Conservation (phyloP, 2,888 invertebrate species). For the Tipula unca region DNA sequence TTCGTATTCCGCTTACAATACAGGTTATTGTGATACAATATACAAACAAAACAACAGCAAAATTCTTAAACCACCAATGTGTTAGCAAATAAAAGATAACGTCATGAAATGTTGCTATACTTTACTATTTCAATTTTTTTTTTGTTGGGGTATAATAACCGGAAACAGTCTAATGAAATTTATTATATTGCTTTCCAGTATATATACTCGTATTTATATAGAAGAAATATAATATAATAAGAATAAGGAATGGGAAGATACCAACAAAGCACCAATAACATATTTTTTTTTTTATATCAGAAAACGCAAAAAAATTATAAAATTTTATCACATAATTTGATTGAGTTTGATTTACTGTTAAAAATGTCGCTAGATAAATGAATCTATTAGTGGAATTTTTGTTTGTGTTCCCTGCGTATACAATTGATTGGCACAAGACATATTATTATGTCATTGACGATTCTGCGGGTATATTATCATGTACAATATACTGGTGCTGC, state of each 20-base stretch:
- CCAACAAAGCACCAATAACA: background rate
- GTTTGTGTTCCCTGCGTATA: background rate
- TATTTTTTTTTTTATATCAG: background rate
- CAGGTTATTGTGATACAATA: background rate
- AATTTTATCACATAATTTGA: background rate
- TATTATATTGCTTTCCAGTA: background rate
- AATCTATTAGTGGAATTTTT: background rate
- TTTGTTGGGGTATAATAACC: background rate
- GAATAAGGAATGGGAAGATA: background rate
- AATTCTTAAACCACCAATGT: background rate
- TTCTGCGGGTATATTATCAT: background rate
- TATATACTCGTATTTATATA: background rate
- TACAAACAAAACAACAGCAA: background rate
- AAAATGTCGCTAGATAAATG: background rate
- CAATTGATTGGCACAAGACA: background rate
- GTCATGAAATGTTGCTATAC: background rate
- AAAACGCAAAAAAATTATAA: background rate
- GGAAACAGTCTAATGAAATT: slow-evolving; percentile 14
- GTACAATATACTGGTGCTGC: too few species aligned
- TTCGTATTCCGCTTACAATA: background rate
- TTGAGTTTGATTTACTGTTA: slow-evolving; percentile 14
- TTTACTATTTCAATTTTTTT: background rate
- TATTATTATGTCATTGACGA: background rate
- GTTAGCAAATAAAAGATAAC: slow-evolving; percentile 8
- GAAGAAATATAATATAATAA: background rate